These are phyloP conservation scores for Choloepus didactylus DNA, from an alignment of 2,797 vertebrate genomes.

Conservation along the genomic window DNA sequence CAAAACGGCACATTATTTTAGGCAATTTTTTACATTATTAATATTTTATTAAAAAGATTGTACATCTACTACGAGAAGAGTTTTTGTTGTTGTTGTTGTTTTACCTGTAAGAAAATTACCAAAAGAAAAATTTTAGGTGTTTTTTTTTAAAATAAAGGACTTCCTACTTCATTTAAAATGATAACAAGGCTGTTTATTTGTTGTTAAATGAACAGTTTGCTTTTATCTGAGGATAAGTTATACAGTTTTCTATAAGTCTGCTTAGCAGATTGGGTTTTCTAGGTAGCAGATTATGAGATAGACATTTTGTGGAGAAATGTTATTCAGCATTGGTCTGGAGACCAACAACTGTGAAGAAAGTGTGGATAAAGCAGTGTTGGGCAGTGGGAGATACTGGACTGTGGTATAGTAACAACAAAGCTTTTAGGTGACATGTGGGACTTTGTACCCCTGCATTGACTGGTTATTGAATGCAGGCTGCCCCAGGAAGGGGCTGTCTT, in stretches of 20 bases:
- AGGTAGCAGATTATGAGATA: background rate
- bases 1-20: slow-evolving; percentile 33
- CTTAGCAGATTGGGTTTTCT: background rate
- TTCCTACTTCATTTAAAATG: slow-evolving; percentile 38
- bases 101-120: background rate
- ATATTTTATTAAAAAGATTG: slow-evolving; percentile 19
- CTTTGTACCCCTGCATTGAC: background rate
- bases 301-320: background rate
- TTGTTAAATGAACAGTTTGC: background rate
- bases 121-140: background rate
- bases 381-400: background rate
- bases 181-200: background rate
- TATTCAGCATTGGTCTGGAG: background rate
- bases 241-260: background rate
- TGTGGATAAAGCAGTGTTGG: background rate
- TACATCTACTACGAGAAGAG: background rate
- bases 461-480: background rate
- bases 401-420: background rate
- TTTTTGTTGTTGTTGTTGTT: background rate
- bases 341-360: background rate
- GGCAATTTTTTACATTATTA: slow-evolving; percentile 9
- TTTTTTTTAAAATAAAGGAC: background rate
- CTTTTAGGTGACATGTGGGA: background rate
- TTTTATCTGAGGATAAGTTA: background rate
- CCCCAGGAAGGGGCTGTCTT: background rate